Conservation (phyloP, 2,888 invertebrate genomes). For the Apodemia hepburni region DNA sequence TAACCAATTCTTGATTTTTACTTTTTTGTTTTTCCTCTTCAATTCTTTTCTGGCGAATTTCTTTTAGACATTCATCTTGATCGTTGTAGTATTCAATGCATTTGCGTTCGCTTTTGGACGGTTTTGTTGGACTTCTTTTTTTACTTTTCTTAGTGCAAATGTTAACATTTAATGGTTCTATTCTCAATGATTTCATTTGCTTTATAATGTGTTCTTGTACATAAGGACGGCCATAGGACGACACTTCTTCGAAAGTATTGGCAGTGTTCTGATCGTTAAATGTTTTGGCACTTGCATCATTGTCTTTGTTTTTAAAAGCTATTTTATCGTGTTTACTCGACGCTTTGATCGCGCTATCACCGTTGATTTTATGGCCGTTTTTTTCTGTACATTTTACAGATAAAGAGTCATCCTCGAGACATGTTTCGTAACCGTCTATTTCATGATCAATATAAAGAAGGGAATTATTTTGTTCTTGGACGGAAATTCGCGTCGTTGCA, state of each 20-base stretch:
- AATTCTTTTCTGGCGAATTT: constrained; percentile 58
- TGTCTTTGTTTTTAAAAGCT: constrained; percentile 57
- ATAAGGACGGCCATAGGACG: constrained; percentile 55
- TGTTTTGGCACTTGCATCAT: constrained; percentile 56
- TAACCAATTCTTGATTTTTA: constrained; percentile 55
- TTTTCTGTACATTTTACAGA: constrained; percentile 53
- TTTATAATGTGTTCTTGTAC: constrained; percentile 73
- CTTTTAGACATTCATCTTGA: constrained; percentile 81
- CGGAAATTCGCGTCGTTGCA: constrained; percentile 53
- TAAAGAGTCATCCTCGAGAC: constrained; percentile 80
- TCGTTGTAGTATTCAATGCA: constrained; percentile 83
- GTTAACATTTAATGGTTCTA: constrained; percentile 67
- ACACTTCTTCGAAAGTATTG: constrained; percentile 49
- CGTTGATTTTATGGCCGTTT: constrained; percentile 64
- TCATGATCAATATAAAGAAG: constrained; percentile 73
- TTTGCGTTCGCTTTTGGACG: constrained; percentile 57
- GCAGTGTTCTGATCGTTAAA: constrained; percentile 44
- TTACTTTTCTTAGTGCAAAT: constrained; percentile 51
- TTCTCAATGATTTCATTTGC: constrained; percentile 71
- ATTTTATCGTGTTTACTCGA: constrained; percentile 64
- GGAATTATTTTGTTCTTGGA: constrained; percentile 62
- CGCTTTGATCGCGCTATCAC: constrained; percentile 62
- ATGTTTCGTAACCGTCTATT: constrained; percentile 81
- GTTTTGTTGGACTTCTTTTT: constrained; percentile 63
- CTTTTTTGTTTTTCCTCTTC: constrained; percentile 60